phyloP scores from a whole-genome alignment of 2,888 invertebrate genomes.

The Dione vanillae region DNA sequence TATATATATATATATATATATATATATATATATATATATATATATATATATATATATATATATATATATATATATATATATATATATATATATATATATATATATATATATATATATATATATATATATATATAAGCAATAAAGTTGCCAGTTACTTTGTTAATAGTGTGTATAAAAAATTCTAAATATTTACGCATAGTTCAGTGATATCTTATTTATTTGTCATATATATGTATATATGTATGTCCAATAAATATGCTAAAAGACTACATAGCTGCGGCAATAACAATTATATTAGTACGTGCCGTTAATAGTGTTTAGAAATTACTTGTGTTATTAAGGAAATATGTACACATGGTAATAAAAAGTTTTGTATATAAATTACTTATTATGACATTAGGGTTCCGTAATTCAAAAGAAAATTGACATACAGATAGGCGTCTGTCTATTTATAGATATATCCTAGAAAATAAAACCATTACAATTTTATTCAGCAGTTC shows the following conservation, averaged over 20 bases:
- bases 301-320: slow-evolving; percentile 31
- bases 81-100: too few species aligned
- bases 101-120: too few species aligned
- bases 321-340: slow-evolving; percentile 29
- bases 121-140: too few species aligned
- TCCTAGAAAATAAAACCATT: too few species aligned
- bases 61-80: too few species aligned
- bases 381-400: not conserved
- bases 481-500: too few species aligned
- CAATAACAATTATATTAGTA: slow-evolving; percentile 37
- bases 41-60: too few species aligned
- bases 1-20: too few species aligned
- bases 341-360: slow-evolving; percentile 17
- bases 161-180: slow-evolving; percentile 2
- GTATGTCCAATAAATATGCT: slow-evolving; percentile 30
- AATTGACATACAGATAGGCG: too few species aligned
- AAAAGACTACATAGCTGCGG: not conserved
- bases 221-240: slow-evolving; percentile 11
- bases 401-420: too few species aligned
- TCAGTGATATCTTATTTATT: slow-evolving; percentile 19
- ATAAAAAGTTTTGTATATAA: slow-evolving; percentile 27
- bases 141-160: not conserved
- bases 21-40: too few species aligned
- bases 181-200: not conserved
- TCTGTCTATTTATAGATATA: too few species aligned